phyloP scores from a whole-genome alignment of 2,113 vertebrate species.

The Prinia subflava region DNA sequence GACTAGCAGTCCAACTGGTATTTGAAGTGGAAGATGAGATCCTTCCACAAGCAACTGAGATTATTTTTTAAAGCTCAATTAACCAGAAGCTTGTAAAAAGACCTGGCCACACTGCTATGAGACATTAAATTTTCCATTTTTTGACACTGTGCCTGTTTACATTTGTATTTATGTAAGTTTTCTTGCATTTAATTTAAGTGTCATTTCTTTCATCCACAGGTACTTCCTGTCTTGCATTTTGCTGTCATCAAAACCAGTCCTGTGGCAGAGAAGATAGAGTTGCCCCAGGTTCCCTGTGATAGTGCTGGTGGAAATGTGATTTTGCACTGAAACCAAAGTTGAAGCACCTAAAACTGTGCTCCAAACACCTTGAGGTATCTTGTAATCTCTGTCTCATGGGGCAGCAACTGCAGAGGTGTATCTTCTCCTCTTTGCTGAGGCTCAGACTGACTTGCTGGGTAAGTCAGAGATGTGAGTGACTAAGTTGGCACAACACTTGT shows the following conservation, averaged over 20 bases:
- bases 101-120: neutral
- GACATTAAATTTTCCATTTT: neutral
- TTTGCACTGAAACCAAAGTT: neutral
- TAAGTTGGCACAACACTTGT: neutral
- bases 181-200: neutral
- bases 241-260: neutral
- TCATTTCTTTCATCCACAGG: neutral
- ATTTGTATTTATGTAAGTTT: neutral
- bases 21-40: neutral
- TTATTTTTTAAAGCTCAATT: neutral
- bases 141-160: neutral
- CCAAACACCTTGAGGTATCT: neutral
- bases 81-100: neutral
- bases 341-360: neutral
- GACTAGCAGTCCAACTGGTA: neutral
- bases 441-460: neutral
- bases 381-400: neutral
- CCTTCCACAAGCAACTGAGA: neutral
- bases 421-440: neutral
- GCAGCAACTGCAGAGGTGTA: neutral
- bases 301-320: neutral
- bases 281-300: neutral
- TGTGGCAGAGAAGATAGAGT: neutral
- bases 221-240: neutral
- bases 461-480: neutral